These are phyloP conservation scores for Lasioglossum leucozonium DNA, from an alignment of 2,888 invertebrate genomes.

Conservation along the genomic window DNA sequence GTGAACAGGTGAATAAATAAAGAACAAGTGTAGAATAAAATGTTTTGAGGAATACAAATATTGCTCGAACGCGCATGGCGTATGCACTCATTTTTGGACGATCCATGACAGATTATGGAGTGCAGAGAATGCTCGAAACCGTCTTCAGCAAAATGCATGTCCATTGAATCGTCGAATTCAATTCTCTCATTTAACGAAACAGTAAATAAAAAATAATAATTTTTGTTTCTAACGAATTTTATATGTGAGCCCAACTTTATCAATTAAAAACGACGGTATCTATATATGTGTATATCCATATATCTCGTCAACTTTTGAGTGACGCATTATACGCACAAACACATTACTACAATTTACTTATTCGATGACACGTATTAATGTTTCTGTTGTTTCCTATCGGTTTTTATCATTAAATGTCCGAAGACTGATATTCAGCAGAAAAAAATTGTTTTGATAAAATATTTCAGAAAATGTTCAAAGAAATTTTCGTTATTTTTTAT, in stretches of 20 bases:
- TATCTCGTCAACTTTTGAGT: neutral
- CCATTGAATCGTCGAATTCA: neutral
- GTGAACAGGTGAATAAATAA: neutral
- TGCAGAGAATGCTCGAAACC: neutral
- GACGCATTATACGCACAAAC: too few relatives aligned
- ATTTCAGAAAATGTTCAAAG: neutral
- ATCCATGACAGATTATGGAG: neutral
- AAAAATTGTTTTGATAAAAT: too few relatives aligned
- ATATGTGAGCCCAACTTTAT: neutral
- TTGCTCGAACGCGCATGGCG: neutral
- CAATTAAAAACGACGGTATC: neutral
- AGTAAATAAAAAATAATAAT: neutral
- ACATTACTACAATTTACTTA: too few relatives aligned
- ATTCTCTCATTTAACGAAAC: neutral
- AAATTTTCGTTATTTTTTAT: neutral
- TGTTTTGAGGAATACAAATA: neutral
- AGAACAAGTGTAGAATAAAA: neutral
- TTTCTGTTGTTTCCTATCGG: neutral
- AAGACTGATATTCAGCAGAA: too few relatives aligned
- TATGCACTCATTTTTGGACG: neutral
- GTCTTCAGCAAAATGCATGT: neutral
- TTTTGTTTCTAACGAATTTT: neutral
- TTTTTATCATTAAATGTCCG: too few relatives aligned
- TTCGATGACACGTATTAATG: neutral
- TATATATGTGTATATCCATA: neutral